Conservation (phyloP, 2,888 invertebrate genomes). For the Pyrrhia umbra region DNA sequence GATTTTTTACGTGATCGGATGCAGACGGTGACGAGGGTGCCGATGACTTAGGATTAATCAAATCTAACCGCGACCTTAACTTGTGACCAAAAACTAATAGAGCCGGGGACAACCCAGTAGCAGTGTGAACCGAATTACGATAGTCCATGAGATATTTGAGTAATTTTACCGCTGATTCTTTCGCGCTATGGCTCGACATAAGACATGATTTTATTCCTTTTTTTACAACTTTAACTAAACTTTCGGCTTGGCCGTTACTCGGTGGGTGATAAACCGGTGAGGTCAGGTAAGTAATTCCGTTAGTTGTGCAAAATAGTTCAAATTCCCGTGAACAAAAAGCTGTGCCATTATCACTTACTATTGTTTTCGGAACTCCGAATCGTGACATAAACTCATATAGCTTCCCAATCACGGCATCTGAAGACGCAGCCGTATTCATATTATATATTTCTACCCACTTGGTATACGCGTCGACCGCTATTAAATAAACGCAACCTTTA, state of each 20-base stretch:
- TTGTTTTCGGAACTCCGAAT: conserved; percentile 17
- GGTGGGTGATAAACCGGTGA: background rate
- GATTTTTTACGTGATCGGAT: background rate
- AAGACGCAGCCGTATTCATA: conserved; percentile 5
- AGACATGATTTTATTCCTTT: conserved; percentile 7
- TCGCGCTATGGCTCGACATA: background rate
- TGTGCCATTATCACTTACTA: conserved; percentile 55
- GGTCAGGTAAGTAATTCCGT: conserved; percentile 3
- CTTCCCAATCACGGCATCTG: background rate
- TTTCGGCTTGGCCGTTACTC: too few relatives aligned
- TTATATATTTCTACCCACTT: conserved; percentile 18
- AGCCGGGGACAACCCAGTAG: conserved; percentile 6
- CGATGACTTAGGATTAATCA: background rate
- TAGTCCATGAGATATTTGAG: conserved; percentile 5
- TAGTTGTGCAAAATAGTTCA: conserved; percentile 4
- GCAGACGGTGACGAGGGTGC: background rate
- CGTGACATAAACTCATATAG: conserved; percentile 3
- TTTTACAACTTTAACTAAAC: background rate
- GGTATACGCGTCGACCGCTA: conserved; percentile 14
- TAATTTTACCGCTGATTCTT: background rate
- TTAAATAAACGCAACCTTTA: conserved; percentile 3
- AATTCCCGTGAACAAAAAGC: conserved; percentile 11
- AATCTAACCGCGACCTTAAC: background rate
- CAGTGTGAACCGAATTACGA: too few relatives aligned
- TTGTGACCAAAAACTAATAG: background rate